Percentiles rank a stretch among this genome's conserved stretches.
Conservation (phyloP, 2,797 vertebrate species). For the Acanthurus tractus region DNA sequence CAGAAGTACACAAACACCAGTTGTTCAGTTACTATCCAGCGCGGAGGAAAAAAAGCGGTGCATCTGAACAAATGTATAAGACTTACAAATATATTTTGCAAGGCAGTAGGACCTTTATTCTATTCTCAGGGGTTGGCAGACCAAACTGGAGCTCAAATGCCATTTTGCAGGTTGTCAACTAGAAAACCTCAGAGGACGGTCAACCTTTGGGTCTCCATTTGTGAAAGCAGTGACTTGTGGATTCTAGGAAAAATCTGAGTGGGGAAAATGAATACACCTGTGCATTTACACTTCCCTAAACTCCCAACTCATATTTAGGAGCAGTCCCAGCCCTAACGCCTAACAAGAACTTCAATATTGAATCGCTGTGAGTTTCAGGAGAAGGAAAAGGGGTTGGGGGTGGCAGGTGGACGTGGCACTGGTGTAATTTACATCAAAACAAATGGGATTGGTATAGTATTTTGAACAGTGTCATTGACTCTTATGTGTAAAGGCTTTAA, state of each 20-base stretch:
- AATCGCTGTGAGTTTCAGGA: too few relatives aligned
- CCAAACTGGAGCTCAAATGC: neutral
- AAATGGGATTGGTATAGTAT: slow-evolving; percentile 10
- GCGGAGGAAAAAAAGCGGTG: neutral
- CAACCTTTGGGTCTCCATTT: neutral
- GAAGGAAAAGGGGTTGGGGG: too few relatives aligned
- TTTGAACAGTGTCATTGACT: neutral
- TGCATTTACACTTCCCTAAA: neutral
- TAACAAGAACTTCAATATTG: too few relatives aligned
- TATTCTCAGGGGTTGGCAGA: neutral
- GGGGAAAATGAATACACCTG: neutral
- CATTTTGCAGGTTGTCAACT: neutral
- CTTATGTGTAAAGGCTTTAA: too few relatives aligned
- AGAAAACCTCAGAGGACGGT: neutral
- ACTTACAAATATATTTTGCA: slow-evolving; percentile 9
- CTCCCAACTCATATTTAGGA: too few relatives aligned
- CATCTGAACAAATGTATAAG: neutral
- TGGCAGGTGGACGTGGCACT: too few relatives aligned
- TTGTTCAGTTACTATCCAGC: neutral
- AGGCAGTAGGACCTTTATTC: neutral
- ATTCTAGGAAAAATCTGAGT: neutral
- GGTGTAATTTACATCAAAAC: slow-evolving; percentile 11
- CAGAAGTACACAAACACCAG: neutral
- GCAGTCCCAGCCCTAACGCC: too few relatives aligned
- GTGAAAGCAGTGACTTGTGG: neutral